phyloP scores from a whole-genome alignment of 2,797 vertebrate species.

The Staurois parvus region DNA sequence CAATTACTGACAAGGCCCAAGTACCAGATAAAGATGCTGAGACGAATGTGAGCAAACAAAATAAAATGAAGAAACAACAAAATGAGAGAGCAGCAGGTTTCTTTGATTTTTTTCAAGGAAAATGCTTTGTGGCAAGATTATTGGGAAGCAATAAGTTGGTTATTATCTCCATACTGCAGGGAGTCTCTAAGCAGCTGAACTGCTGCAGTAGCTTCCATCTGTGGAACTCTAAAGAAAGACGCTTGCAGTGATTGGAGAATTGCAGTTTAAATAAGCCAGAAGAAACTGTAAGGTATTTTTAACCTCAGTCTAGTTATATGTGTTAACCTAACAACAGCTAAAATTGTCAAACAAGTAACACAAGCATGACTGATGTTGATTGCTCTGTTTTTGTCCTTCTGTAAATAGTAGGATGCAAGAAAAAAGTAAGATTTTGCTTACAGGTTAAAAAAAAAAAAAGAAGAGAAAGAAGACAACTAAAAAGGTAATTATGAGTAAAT shows the following conservation, averaged over 20 bases:
- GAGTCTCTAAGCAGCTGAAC: conserved; percentile 41
- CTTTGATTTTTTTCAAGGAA: conserved; percentile 55
- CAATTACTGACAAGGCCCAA: conserved; percentile 51
- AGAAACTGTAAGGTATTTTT: background rate
- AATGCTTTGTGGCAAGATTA: conserved; percentile 58
- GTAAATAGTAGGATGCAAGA: too few species aligned
- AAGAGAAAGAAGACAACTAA: too few species aligned
- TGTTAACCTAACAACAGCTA: background rate
- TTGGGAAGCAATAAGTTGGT: conserved; percentile 59
- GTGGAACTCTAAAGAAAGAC: conserved; percentile 22
- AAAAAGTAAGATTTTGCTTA: too few species aligned
- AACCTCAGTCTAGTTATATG: background rate
- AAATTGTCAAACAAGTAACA: background rate
- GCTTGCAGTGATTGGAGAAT: background rate
- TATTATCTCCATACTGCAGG: conserved; percentile 57
- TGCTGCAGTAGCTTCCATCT: conserved; percentile 14
- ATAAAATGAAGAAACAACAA: conserved; percentile 55
- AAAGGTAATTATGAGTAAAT: too few species aligned
- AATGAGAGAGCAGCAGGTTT: conserved; percentile 57
- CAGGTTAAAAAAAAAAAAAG: too few species aligned
- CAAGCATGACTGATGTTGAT: background rate
- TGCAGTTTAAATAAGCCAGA: background rate
- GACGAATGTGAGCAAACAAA: conserved; percentile 56
- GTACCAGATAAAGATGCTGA: conserved; percentile 55
- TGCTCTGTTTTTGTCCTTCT: background rate